Evolutionary conservation across 2,797 vertebrate genomes (phyloP), one percentile per base, ranked within the genome.

Genomic region (Salarias fasciatus): DNA sequence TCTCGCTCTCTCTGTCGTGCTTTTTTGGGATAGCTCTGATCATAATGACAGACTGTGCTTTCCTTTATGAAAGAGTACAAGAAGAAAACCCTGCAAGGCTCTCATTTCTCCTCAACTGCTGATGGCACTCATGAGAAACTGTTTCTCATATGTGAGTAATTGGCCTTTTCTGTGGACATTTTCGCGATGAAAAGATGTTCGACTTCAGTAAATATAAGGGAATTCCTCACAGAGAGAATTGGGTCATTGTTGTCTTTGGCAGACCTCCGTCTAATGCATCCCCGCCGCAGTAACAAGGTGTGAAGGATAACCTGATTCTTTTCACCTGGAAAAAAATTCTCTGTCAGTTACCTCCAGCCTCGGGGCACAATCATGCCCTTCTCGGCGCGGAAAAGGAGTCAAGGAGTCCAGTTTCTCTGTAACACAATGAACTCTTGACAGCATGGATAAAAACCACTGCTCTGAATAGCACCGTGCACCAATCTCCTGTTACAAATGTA

Each of bases 1-100:
- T 10, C 33, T 1, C 33, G 35, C 31, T 31, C 31, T 33, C 31
- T 33, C 31, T 33, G 31, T 33, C 8, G 45, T 72, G 57, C 69
- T 65, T 51, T 53, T 53, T 69, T 28, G 14, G 76, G 60, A 83
- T 66, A 55, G 33, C 73, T 76, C 54, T 72, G 80, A 84, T 87
- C 69, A 58, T 89, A 90, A 89, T 89, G 75, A 91, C 81, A 87
- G 82, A 80, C 72, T 72, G 58, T 51, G 53, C 56, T 69, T 79
- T 81, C 38, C 74, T 80, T 78, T 68, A 88, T 86, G 79, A 91
- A 50, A 88, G 75, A 79, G 77, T 61, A 54, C 58, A 71, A 77
- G 71, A 71, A 69, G 61, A 58, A 64, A 82, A 66, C 43, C 62
- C 60, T 74, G 49, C 53, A 75, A 71, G 65, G 54, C 70, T 80